Evolutionary conservation across 1,140 invertebrate genomes (phyloP).

Genomic region (Cydia fagiglandana): DNA sequence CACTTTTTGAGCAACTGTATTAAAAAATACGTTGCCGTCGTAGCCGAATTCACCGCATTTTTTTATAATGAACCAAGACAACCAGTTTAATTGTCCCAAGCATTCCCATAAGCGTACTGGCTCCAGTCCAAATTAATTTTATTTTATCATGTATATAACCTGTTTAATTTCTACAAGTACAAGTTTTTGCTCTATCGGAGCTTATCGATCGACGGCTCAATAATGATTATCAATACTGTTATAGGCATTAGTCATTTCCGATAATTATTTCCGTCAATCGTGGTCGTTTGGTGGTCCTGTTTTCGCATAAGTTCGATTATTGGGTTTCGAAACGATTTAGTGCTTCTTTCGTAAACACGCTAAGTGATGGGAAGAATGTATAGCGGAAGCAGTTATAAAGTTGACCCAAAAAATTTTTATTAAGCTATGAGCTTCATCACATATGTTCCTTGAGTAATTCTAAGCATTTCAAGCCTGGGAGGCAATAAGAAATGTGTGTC

Average conservation of each 20-base stretch:
- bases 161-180: background rate
- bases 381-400: conserved; percentile 51
- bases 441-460: no score
- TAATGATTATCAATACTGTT: conserved; percentile 5
- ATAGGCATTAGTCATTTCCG: conserved; percentile 1
- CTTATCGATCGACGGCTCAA: conserved; percentile 5
- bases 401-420: no score
- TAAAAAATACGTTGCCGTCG: background rate
- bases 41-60: background rate
- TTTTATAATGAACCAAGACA: background rate
- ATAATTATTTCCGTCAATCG: conserved; percentile 22
- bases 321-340: conserved; percentile 50
- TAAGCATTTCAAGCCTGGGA: no score
- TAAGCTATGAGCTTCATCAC: no score
- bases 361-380: conserved; percentile 62
- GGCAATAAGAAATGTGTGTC: no score
- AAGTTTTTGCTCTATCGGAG: background rate
- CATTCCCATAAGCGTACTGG: background rate
- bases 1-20: no score
- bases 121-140: background rate
- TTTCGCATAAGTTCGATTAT: conserved; percentile 55
- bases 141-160: background rate
- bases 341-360: conserved; percentile 52
- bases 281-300: conserved; percentile 46
- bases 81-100: background rate